Conservation (phyloP, 2,113 vertebrate genomes). For the Hiodon tergisus region DNA sequence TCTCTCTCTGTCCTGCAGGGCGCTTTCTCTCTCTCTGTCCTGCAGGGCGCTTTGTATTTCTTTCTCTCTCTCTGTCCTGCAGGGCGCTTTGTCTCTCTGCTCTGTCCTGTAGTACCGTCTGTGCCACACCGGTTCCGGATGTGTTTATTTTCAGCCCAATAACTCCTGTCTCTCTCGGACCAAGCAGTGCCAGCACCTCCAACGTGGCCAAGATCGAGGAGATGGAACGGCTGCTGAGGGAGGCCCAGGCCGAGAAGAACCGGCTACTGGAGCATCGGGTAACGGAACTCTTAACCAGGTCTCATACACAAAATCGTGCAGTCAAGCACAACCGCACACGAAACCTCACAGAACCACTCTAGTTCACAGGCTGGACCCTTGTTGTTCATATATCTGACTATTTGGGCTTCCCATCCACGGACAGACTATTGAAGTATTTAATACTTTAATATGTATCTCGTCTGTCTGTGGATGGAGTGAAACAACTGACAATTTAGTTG, state of each 20-base stretch:
- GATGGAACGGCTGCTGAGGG: constrained; percentile 89
- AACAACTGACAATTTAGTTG: too few species aligned
- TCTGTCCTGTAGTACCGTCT: background rate
- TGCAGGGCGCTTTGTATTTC: too few species aligned
- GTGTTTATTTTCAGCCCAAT: background rate
- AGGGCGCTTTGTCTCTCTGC: background rate
- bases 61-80: background rate
- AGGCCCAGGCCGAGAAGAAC: constrained; percentile 85
- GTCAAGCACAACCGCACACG: constrained; percentile 1
- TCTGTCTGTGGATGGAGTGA: too few species aligned
- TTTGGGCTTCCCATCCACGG: too few species aligned
- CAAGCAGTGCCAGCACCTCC: constrained; percentile 82
- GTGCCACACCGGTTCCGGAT: background rate
- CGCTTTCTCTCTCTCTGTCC: too few species aligned
- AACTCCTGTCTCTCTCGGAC: background rate
- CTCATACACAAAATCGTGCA: background rate
- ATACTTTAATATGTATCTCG: too few species aligned
- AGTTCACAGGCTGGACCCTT: too few species aligned
- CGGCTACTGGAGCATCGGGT: constrained; percentile 83
- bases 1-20: too few species aligned
- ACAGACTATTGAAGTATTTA: too few species aligned
- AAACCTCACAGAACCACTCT: background rate
- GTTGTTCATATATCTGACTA: too few species aligned
- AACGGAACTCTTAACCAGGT: background rate
- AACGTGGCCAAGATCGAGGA: constrained; percentile 88